Evolutionary conservation across 2,113 vertebrate genomes (phyloP), one percentile per base, ranked within the genome.

Genomic region (Xiphophorus maculatus): DNA sequence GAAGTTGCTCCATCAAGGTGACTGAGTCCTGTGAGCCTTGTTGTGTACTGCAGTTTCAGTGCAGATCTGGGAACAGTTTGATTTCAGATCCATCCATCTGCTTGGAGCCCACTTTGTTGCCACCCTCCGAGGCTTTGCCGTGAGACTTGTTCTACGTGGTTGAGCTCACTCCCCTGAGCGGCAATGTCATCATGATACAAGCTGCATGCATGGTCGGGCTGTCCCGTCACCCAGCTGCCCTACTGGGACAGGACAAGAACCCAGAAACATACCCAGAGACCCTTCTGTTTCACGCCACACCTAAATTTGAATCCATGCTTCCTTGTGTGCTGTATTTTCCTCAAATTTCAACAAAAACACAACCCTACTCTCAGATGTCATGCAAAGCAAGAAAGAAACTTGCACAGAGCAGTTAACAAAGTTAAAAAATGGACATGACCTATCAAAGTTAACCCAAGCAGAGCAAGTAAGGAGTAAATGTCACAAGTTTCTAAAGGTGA

Each of bases 161-260:
- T 83, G 85, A 82, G 78, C 63, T 88, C 58, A 73, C 74, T 87
- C 86, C 85, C 90, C 73, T n/a, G 89, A 87, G 87, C 76, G 51
- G 62, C 76, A 12, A 62, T 81, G 83, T 84, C 84, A 85, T 90
- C 76, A 85, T 87, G 85, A 92, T 89, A 83, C 71, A 32, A 87
- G 81, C 85, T 79, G 81, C 86, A 91, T 87, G 88, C 89, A 87
- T 92, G 89, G 87, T 84, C 89, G 85, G 83, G 76, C 79, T 67
- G 37, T 87, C 75, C 85, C 78, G 82, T 92, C 91, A 93, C 77
- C 91, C 72, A 80, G 67, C 82, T 68, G 83, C 76, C 84, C 90
- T 79, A 75, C 88, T 88, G 91, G 88, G 93, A 92, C 85, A 84
- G 87, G 61, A 64, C 61, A 71, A 79, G 75, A 64, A 72, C 69